Base-by-base conservation (phyloP, 2,888 invertebrate genomes). In the Doris montereyensis region DNA sequence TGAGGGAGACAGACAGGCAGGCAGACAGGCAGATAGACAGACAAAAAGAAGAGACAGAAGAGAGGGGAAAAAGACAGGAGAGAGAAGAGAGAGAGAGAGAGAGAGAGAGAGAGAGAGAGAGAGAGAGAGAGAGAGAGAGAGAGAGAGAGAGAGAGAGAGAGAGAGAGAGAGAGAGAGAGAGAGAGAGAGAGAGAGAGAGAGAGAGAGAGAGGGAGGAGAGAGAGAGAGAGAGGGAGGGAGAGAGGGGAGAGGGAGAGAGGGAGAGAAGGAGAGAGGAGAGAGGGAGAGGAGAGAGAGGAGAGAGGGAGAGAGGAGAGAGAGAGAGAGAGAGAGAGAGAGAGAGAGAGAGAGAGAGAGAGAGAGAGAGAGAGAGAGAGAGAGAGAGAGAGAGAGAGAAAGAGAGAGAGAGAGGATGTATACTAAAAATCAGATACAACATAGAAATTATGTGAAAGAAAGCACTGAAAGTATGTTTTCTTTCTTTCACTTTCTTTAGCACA, bases 71-170 rank as follows among this genome's bases (percentile, higher is more conserved):
- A 17, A 17, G 17, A 10, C 5, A 41, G 8, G 17, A 5, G 5
- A 41, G 5, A 17, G 52, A 10, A 41, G 52, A 41, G 52, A 41
- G 52, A 41, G 52, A 41, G 52, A 41, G 52, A 41, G 52, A 41
- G 52, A 41, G 52, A 41, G 52, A 41, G 52, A 41, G 52, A 41
- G 62, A 41, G 72, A 74, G 32, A 60, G n/a, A 76, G 58, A 81
- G 8, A 35, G 0, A 75, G 26, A 65, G 2, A 17, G 52, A 65
- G 65, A 65, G 65, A 65, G 65, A 65, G 65, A 78, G 65, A 75
- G 73, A 65, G 67, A 78, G 60, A 77, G 77, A 71, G 71, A 77
- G 71, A 77, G 41, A 41, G 78, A 72, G 34, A 72, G 60, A 34
- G 67, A 78, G 13, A 17, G 26, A 68, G 26, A 68, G 10, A 30